phyloP scores from a whole-genome alignment of 1,140 invertebrate genomes.

The Acromyrmex charruanus region DNA sequence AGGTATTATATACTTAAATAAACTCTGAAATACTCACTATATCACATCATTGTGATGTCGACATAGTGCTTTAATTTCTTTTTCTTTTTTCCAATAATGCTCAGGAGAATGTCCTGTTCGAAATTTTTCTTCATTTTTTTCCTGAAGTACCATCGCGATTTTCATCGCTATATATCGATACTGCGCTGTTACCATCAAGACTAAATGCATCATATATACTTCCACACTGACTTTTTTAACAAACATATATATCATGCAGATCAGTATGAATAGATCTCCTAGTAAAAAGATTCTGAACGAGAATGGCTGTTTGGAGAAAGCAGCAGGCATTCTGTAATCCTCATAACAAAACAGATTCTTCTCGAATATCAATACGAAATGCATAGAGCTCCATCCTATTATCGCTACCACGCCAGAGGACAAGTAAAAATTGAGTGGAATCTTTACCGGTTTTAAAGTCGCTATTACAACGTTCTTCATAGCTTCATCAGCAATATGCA shows the following conservation, averaged over 20 bases:
- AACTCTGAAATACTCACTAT: background rate
- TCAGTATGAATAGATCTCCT: background rate
- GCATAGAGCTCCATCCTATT: background rate
- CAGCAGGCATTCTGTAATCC: conserved; percentile 62
- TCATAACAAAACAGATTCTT: conserved; percentile 53
- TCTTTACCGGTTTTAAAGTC: background rate
- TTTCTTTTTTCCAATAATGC: background rate
- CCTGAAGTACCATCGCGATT: conserved; percentile 6
- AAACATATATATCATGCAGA: background rate
- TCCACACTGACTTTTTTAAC: conserved; percentile 3
- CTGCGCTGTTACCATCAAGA: conserved; percentile 28
- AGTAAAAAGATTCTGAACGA: background rate
- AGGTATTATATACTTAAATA: background rate
- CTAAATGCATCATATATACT: conserved; percentile 8
- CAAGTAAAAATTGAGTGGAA: conserved; percentile 9
- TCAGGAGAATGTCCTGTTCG: background rate
- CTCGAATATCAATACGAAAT: background rate
- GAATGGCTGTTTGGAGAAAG: conserved; percentile 64
- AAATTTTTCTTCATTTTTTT: background rate
- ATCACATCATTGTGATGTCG: background rate
- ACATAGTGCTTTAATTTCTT: conserved; percentile 2
- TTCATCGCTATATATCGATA: conserved; percentile 28
- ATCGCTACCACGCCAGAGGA: background rate
- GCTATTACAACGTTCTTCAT: background rate
- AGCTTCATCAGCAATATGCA: background rate